These are phyloP conservation scores for Mycteria americana DNA, from an alignment of 2,797 vertebrate genomes.

Conservation along the genomic window DNA sequence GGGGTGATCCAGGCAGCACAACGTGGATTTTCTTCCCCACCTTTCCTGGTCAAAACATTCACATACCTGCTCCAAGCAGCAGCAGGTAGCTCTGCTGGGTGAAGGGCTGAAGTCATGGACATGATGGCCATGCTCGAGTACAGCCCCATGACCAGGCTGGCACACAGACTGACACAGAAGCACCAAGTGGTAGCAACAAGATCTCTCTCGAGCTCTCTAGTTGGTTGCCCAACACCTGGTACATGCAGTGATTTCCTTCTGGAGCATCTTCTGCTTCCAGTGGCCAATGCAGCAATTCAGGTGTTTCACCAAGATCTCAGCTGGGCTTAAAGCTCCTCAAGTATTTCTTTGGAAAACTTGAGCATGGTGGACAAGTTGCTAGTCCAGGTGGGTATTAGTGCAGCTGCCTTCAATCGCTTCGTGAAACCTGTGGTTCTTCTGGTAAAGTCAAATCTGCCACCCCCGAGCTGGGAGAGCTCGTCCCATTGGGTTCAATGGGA, in stretches of 20 bases:
- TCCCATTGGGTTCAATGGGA: not conserved
- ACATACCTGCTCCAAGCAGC: not conserved
- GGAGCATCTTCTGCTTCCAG: not conserved
- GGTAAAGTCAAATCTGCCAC: not conserved
- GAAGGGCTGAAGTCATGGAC: not conserved
- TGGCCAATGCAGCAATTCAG: no score
- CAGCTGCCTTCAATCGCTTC: fast-evolving
- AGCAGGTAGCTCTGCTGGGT: fast-evolving
- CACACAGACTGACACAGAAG: not conserved
- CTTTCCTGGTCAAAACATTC: not conserved
- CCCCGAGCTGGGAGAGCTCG: fast-evolving
- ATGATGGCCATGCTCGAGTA: not conserved
- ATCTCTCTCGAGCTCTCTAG: not conserved
- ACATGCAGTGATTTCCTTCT: not conserved
- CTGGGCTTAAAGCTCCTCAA: not conserved
- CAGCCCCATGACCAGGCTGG: not conserved
- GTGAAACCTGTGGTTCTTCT: not conserved
- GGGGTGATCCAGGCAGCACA: not conserved
- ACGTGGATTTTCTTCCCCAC: not conserved
- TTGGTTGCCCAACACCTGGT: not conserved
- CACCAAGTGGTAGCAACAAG: not conserved
- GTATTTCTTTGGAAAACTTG: not conserved
- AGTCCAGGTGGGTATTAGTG: not conserved
- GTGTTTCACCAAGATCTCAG: not conserved
- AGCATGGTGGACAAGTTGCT: no score